Evolutionary conservation across 2,113 vertebrate species (phyloP), one percentile per base, ranked within the genome.

Genomic region (Anhinga rufa): DNA sequence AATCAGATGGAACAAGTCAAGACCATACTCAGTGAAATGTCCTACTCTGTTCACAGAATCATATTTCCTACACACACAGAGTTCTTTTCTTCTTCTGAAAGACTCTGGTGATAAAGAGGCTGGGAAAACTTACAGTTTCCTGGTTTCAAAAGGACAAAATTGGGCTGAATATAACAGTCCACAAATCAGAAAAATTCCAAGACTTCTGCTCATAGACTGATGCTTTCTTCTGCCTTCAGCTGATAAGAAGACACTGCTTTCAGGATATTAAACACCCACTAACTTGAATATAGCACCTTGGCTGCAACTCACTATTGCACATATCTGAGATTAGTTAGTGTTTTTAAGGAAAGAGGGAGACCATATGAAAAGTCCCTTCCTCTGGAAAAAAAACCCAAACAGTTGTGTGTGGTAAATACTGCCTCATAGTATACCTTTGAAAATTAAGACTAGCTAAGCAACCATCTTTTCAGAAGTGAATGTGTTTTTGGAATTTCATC

Each of bases 191-290:
- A 81, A 22, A 71, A 78, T 95, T 68, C 38, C 21, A 79, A 60
- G 57, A 71, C 17, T 91, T 78, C 51, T 68, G 18, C 34, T 32
- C 4, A 1, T 38, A 68, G 69, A 66, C 25, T 20, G 21, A 64
- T 1, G 0, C 19, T 81, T 78, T 55, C 44, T 81, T 94, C 55
- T 88, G 57, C 32, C 40, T 93, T 82, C 65, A 38, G 14, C 17
- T 80, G 70, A 82, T 82, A 51, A 85, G 74, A 79, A 40, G 85
- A 93, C 34, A 79, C 3, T 0, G 1, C 12, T 69, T 87, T 40
- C 36, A 89, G 70, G 69, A 90, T 95, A 95, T 95, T 94, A 94
- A 97, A 92, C 74, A 85, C 66, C 44, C 52, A 82, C 28, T 82
- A 85, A 57, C 8, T 40, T 80, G 40, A 5, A 54, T 57, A 18